These are phyloP conservation scores for Solenodon paradoxus DNA, from an alignment of 2,113 vertebrate species.

Conservation along the genomic window DNA sequence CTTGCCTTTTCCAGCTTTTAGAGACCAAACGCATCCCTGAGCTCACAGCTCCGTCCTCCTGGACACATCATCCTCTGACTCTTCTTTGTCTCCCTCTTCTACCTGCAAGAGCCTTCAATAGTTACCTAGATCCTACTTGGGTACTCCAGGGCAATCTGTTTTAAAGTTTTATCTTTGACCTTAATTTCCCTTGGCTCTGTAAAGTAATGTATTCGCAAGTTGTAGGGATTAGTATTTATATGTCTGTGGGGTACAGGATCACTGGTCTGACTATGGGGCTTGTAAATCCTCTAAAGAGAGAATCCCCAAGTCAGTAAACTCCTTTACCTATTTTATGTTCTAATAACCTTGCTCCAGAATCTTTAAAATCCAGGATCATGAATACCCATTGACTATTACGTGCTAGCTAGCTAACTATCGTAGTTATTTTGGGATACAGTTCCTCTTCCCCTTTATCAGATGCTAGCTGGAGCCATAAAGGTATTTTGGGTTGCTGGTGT, in stretches of 20 bases:
- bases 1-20: neutral
- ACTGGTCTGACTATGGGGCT: neutral
- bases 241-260: neutral
- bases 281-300: neutral
- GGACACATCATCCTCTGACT: neutral
- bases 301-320: neutral
- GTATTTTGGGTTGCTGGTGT: neutral
- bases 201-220: neutral
- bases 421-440: neutral
- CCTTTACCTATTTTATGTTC: neutral
- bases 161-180: neutral
- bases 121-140: neutral
- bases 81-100: neutral
- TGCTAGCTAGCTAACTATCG: too few species aligned
- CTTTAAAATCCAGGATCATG: neutral
- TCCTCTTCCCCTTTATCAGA: neutral
- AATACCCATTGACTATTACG: neutral
- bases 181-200: neutral
- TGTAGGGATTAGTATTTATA: too few species aligned
- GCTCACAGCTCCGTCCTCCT: neutral
- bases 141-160: neutral
- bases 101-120: neutral
- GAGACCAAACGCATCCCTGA: neutral
- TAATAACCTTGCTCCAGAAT: neutral
- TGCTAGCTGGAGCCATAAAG: neutral